Percentiles rank a stretch among this genome's conserved stretches.
These are phyloP conservation scores for Helicolenus hilgendorfi DNA, from an alignment of 2,797 vertebrate genomes.

Conservation along the genomic window DNA sequence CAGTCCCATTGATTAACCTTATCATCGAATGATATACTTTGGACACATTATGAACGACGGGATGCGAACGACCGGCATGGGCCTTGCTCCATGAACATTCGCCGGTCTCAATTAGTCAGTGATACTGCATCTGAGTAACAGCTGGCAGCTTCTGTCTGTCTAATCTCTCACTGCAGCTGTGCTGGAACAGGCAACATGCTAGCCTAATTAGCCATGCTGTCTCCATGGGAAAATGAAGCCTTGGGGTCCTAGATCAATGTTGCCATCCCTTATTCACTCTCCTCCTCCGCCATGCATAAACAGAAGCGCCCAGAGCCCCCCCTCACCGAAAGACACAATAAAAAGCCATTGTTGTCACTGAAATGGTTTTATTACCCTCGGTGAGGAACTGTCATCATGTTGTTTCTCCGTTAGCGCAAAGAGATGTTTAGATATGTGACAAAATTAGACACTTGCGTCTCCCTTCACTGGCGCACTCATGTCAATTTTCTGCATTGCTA, in stretches of 20 bases:
- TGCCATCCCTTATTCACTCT: slow-evolving; percentile 81
- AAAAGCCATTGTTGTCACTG: slow-evolving; percentile 61
- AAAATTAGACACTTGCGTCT: slow-evolving; percentile 46
- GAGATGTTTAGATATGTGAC: slow-evolving; percentile 56
- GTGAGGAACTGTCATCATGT: slow-evolving; percentile 47
- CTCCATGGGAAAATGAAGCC: slow-evolving; percentile 89
- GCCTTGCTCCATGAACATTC: slow-evolving; percentile 80
- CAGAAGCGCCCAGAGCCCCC: slow-evolving; percentile 50
- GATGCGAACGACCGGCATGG: slow-evolving; percentile 72
- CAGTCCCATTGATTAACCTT: slow-evolving; percentile 88
- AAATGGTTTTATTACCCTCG: slow-evolving; percentile 64
- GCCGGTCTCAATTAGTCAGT: slow-evolving; percentile 90
- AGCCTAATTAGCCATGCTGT: slow-evolving; percentile 91
- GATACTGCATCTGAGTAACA: slow-evolving; percentile 90
- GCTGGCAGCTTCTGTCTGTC: slow-evolving; percentile 91
- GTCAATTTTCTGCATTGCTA: slow-evolving; percentile 58
- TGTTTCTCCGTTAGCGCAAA: slow-evolving; percentile 35
- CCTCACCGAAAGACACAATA: slow-evolving; percentile 45
- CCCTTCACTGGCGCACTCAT: not conserved
- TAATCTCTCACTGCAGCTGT: slow-evolving; percentile 92
- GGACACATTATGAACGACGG: slow-evolving; percentile 78
- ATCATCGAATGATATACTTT: slow-evolving; percentile 86
- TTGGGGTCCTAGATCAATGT: slow-evolving; percentile 88
- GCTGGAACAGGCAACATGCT: slow-evolving; percentile 89
- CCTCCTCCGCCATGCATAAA: slow-evolving; percentile 65